phyloP scores from a whole-genome alignment of 2,888 invertebrate species.

The Xanthia icteritia region DNA sequence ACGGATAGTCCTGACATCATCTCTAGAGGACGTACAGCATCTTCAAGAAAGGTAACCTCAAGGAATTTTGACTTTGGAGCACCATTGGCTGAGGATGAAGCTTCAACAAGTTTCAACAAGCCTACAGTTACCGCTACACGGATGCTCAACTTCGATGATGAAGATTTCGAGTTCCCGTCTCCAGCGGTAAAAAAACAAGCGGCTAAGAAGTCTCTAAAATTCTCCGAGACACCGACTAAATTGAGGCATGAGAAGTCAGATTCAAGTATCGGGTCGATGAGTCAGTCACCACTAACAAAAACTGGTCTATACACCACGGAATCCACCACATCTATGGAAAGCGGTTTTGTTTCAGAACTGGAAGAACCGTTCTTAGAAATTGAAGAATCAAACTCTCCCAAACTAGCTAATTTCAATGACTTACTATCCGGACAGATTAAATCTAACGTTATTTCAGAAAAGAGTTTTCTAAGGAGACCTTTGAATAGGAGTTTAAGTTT shows the following conservation, averaged over 20 bases:
- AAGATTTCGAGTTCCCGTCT: slow-evolving; percentile 85
- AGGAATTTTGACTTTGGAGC: slow-evolving; percentile 87
- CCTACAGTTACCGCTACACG: slow-evolving; percentile 78
- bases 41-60: slow-evolving; percentile 79
- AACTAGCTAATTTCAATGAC: slow-evolving; percentile 83
- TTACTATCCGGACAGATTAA: slow-evolving; percentile 84
- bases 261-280: slow-evolving; percentile 82
- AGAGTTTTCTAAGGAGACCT: slow-evolving; percentile 69
- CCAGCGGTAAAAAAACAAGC: slow-evolving; percentile 80
- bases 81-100: slow-evolving; percentile 82
- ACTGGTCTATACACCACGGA: slow-evolving; percentile 79
- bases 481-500: slow-evolving; percentile 81
- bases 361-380: slow-evolving; percentile 86
- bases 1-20: slow-evolving; percentile 88
- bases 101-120: slow-evolving; percentile 84
- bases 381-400: slow-evolving; percentile 85
- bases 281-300: slow-evolving; percentile 72
- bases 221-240: slow-evolving; percentile 81
- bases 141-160: slow-evolving; percentile 85
- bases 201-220: slow-evolving; percentile 84
- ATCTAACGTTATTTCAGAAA: slow-evolving; percentile 72
- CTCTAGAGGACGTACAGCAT: slow-evolving; percentile 78
- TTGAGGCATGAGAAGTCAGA: slow-evolving; percentile 80
- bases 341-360: slow-evolving; percentile 86
- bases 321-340: slow-evolving; percentile 85